phyloP scores from a whole-genome alignment of 2,888 invertebrate genomes.

The Pammene aurita region DNA sequence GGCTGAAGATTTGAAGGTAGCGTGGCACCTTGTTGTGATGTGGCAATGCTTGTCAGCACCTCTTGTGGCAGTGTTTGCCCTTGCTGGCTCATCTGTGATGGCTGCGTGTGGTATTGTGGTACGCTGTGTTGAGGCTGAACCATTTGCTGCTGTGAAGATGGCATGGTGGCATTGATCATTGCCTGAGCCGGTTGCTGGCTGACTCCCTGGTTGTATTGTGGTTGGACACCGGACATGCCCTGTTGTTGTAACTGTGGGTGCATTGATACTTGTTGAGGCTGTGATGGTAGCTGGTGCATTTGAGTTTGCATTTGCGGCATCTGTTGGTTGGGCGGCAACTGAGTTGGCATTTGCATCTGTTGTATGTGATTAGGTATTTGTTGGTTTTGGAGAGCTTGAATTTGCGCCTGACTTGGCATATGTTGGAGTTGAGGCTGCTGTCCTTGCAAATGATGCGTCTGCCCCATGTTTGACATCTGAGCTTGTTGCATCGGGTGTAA shows the following conservation, averaged over 20 bases:
- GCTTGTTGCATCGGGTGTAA: constrained; percentile 79
- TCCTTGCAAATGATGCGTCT: constrained; percentile 74
- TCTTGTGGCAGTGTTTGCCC: constrained; percentile 78
- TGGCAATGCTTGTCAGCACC: constrained; percentile 77
- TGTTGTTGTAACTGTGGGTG: constrained; percentile 80
- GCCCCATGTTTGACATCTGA: constrained; percentile 77
- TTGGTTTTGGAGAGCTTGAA: constrained; percentile 80
- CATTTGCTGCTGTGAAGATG: constrained; percentile 77
- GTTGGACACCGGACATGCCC: constrained; percentile 77
- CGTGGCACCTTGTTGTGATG: constrained; percentile 79
- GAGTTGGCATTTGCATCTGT: constrained; percentile 79
- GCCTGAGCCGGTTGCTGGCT: constrained; percentile 75
- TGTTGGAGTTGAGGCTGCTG: constrained; percentile 81
- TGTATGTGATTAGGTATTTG: constrained; percentile 83
- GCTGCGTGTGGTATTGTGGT: constrained; percentile 79
- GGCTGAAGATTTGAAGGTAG: constrained; percentile 74
- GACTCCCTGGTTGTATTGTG: constrained; percentile 80
- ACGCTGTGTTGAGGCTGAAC: constrained; percentile 79
- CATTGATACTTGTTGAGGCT: constrained; percentile 80
- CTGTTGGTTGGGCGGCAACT: constrained; percentile 74
- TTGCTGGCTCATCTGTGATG: constrained; percentile 77
- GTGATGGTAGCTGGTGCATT: constrained; percentile 78
- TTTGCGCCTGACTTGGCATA: constrained; percentile 78
- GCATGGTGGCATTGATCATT: constrained; percentile 76
- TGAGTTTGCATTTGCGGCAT: constrained; percentile 81